Conservation (phyloP, 23 tunicate species). For the Trididemnum clinides region DNA sequence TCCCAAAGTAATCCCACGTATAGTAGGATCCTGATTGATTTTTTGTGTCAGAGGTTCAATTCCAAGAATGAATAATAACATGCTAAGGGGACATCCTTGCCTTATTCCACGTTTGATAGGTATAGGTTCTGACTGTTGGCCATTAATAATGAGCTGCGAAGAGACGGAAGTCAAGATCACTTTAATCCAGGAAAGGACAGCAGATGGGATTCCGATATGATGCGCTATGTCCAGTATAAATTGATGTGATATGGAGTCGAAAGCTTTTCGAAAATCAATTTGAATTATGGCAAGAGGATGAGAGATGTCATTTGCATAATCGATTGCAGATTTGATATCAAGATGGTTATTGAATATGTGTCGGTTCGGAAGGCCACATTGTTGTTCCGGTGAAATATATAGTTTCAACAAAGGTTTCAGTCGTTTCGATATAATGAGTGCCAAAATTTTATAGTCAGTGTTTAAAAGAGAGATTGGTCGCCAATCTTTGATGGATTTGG, state of each 20-base stretch:
- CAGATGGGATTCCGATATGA: not conserved
- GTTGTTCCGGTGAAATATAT: not conserved
- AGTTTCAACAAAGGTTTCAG: not conserved
- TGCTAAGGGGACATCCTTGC: conserved; percentile 61
- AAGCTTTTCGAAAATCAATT: conserved; percentile 24
- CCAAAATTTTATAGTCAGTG: conserved; percentile 36
- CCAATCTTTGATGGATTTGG: conserved; percentile 22
- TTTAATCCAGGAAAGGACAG: not conserved
- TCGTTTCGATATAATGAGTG: not conserved
- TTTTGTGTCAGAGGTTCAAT: conserved; percentile 16
- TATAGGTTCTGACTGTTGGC: not conserved
- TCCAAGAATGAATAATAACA: conserved; percentile 9
- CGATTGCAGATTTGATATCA: not conserved
- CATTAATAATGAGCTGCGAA: conserved; percentile 24
- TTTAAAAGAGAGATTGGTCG: conserved; percentile 45
- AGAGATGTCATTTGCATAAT: not conserved
- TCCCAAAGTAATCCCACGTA: not conserved
- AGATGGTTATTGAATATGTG: not conserved
- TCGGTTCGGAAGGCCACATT: not conserved
- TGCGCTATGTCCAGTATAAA: not conserved
- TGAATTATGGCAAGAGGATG: not conserved
- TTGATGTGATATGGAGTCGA: not conserved
- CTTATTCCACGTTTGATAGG: conserved; percentile 31
- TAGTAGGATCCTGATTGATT: not conserved
- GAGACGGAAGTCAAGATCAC: not conserved